These are phyloP conservation scores for Albula glossodonta DNA, from an alignment of 2,113 vertebrate genomes.

Conservation along the genomic window DNA sequence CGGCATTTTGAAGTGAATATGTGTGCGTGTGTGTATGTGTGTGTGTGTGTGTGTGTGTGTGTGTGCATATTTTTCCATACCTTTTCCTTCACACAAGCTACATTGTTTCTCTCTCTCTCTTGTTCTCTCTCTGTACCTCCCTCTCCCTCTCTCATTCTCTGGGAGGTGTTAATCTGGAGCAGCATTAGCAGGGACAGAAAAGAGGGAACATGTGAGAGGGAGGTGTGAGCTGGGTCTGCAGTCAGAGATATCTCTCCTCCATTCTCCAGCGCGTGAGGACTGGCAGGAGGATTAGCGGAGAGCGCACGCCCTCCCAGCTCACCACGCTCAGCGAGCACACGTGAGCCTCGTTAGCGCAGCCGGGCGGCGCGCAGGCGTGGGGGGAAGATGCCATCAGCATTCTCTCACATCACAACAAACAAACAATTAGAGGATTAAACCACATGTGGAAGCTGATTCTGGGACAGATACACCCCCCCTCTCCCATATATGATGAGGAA, in stretches of 20 bases:
- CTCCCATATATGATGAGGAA: neutral
- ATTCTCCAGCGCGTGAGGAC: slow-evolving; percentile 24
- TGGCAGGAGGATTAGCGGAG: slow-evolving; percentile 12
- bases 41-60: neutral
- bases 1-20: neutral
- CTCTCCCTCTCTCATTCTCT: neutral
- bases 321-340: neutral
- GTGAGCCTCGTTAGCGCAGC: neutral
- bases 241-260: slow-evolving; percentile 43
- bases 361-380: neutral
- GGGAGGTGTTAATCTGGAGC: slow-evolving; percentile 9
- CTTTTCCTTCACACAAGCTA: too few species aligned
- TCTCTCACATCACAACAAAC: neutral
- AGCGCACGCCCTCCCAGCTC: neutral
- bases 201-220: slow-evolving; percentile 39
- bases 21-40: neutral
- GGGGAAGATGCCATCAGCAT: neutral
- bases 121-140: neutral
- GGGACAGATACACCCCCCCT: neutral
- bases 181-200: slow-evolving; percentile 34
- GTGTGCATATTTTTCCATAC: neutral
- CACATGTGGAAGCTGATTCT: neutral
- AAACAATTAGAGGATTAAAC: neutral
- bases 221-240: slow-evolving; percentile 43
- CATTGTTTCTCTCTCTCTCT: neutral